phyloP scores from a whole-genome alignment of 2,797 vertebrate genomes.

The Darevskia nairensis region DNA sequence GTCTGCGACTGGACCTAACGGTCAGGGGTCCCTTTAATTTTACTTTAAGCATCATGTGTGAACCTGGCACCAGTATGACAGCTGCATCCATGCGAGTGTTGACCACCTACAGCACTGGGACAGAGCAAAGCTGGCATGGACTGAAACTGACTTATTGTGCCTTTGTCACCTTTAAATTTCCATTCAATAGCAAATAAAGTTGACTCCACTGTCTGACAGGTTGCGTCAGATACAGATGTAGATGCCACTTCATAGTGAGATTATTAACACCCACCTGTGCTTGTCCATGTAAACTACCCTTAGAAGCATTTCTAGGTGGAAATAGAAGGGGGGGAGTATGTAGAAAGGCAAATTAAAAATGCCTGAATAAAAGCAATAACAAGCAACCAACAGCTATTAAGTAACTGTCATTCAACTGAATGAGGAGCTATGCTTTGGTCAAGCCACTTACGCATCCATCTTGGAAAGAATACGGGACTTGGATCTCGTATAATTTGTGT shows the following conservation, averaged over 20 bases:
- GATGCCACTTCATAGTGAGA: background rate
- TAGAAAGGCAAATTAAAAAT: background rate
- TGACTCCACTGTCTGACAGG: background rate
- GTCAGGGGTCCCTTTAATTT: too few species aligned
- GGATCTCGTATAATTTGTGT: background rate
- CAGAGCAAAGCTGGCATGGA: background rate
- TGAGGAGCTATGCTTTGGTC: slow-evolving; percentile 18
- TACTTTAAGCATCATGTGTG: too few species aligned
- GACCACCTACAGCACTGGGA: background rate
- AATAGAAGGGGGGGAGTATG: background rate
- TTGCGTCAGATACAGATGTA: background rate
- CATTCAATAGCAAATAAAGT: background rate
- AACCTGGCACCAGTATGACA: background rate
- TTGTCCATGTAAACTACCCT: background rate
- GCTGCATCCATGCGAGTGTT: background rate
- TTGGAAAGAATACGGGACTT: slow-evolving; percentile 18
- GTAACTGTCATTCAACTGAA: background rate
- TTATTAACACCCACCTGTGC: background rate
- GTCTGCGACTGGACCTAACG: too few species aligned
- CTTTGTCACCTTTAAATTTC: background rate
- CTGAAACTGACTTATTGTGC: background rate
- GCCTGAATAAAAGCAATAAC: background rate
- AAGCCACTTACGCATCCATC: background rate
- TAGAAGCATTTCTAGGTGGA: background rate
- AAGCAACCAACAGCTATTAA: background rate